phyloP scores from a whole-genome alignment of 2,888 invertebrate species.

The Xestia ashworthii region DNA sequence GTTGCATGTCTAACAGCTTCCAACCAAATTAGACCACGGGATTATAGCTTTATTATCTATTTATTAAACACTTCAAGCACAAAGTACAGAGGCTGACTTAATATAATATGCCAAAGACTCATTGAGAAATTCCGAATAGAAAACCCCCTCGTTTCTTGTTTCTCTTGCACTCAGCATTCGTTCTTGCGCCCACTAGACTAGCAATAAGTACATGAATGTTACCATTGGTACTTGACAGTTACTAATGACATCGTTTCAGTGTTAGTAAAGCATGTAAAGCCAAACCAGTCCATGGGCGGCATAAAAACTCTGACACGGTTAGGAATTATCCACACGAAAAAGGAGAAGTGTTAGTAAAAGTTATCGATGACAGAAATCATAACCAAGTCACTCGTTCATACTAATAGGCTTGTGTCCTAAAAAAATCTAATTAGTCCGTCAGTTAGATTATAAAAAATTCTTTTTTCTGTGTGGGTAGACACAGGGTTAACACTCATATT shows the following conservation, averaged over 20 bases:
- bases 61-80: too few species aligned
- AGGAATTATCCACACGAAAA: too few species aligned
- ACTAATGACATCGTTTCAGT: not conserved
- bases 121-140: not conserved
- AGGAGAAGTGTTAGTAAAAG: not conserved
- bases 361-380: not conserved
- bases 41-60: slow-evolving; percentile 6
- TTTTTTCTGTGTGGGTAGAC: too few species aligned
- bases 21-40: slow-evolving; percentile 1
- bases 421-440: too few species aligned
- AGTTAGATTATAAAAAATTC: too few species aligned
- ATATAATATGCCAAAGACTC: too few species aligned
- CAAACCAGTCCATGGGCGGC: too few species aligned
- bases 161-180: not conserved
- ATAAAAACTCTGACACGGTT: too few species aligned
- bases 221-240: not conserved
- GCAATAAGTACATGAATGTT: not conserved
- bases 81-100: too few species aligned
- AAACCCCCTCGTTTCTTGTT: not conserved
- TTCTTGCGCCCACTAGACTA: not conserved
- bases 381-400: not conserved
- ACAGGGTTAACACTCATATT: too few species aligned
- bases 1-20: not conserved
- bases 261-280: not conserved
- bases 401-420: too few species aligned